Evolutionary conservation across 1,140 invertebrate species (phyloP).

Genomic region (Ptiloglossa arizonensis): DNA sequence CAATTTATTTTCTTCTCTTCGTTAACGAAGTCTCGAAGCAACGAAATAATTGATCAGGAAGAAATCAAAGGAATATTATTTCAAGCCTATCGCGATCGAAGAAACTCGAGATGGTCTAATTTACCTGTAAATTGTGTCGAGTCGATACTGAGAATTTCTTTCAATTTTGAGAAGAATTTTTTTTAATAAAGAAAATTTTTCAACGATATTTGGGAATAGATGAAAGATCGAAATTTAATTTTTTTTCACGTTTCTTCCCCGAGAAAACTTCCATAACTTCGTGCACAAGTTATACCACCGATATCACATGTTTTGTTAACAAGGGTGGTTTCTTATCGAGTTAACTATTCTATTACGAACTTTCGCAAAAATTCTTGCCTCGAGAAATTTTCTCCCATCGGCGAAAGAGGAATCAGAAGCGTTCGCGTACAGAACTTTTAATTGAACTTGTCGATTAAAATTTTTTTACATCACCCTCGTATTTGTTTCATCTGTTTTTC

Average conservation of each 20-base stretch:
- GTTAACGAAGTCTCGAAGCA: too few species aligned
- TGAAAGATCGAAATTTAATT: background rate
- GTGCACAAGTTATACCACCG: background rate
- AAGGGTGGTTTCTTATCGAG: background rate
- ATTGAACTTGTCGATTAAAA: background rate
- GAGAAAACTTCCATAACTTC: background rate
- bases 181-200: too few species aligned
- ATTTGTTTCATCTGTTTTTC: background rate
- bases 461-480: too few species aligned
- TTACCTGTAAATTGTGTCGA: too few species aligned
- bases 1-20: too few species aligned
- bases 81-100: too few species aligned
- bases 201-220: background rate
- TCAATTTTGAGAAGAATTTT: too few species aligned
- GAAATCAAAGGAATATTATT: too few species aligned
- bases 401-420: background rate
- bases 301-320: background rate
- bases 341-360: conserved; percentile 9
- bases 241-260: background rate
- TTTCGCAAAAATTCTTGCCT: background rate
- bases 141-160: too few species aligned
- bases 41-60: too few species aligned
- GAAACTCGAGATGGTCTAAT: background rate
- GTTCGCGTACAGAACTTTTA: background rate
- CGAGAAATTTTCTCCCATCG: background rate